phyloP scores from a whole-genome alignment of 2,113 vertebrate species.

The Eptesicus fuscus region DNA sequence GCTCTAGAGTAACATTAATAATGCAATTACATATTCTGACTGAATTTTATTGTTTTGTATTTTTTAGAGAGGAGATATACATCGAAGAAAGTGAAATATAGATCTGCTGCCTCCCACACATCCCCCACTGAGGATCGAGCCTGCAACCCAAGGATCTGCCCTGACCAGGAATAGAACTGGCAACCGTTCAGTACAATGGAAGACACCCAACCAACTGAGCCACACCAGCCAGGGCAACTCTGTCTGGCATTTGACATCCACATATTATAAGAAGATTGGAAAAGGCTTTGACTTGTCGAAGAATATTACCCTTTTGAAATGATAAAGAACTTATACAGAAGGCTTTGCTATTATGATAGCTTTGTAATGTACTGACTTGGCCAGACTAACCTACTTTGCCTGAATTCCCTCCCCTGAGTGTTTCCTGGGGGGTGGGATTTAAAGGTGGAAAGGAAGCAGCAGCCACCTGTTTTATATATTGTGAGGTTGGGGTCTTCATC shows the following conservation, averaged over 20 bases:
- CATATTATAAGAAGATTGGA: not conserved
- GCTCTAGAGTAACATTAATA: not conserved
- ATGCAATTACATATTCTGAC: not conserved
- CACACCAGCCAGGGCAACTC: not conserved
- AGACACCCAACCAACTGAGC: not conserved
- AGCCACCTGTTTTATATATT: not conserved
- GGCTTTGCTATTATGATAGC: not conserved
- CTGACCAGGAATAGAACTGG: not conserved
- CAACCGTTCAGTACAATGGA: not conserved
- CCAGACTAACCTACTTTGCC: not conserved
- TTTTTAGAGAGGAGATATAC: not conserved
- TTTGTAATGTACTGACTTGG: not conserved
- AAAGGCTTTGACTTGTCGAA: not conserved
- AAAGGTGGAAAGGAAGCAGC: not conserved
- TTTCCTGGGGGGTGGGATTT: not conserved
- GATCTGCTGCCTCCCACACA: not conserved
- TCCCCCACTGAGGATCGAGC: too few relatives aligned
- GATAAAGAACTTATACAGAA: not conserved
- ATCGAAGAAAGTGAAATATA: not conserved
- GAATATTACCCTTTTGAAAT: not conserved
- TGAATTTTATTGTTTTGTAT: not conserved
- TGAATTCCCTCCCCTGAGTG: not conserved
- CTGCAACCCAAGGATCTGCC: not conserved
- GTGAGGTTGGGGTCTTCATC: not conserved
- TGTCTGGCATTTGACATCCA: not conserved